These are phyloP conservation scores for Mallotus villosus DNA, from an alignment of 2,797 vertebrate species.

Conservation along the genomic window DNA sequence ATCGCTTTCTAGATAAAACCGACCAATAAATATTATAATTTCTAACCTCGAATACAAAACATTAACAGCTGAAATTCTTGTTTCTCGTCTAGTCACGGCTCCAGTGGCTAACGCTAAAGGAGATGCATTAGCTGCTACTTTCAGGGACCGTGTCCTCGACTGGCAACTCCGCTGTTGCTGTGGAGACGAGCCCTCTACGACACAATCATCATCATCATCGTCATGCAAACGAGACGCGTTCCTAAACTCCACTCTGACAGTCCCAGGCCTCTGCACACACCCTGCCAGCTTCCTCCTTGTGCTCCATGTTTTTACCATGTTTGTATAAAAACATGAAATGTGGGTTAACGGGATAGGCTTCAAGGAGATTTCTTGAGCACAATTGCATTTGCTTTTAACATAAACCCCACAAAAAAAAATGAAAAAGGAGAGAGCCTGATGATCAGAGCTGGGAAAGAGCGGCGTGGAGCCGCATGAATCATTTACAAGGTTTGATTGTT, in stretches of 20 bases:
- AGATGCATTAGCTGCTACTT: neutral
- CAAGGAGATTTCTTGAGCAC: constrained; percentile 78
- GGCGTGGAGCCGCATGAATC: constrained; percentile 73
- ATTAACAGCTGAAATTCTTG: neutral
- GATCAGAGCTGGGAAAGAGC: constrained; percentile 75
- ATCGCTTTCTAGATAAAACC: too few species aligned
- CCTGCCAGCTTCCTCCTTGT: too few species aligned
- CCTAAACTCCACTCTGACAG: constrained; percentile 38
- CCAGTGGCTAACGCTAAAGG: neutral
- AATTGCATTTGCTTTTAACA: constrained; percentile 75
- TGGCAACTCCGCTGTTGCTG: constrained; percentile 42
- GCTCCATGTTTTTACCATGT: constrained; percentile 45
- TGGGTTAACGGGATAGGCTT: constrained; percentile 78
- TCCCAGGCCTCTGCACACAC: constrained; percentile 23
- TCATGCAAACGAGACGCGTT: constrained; percentile 27
- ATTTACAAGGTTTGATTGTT: constrained; percentile 82
- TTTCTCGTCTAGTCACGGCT: neutral
- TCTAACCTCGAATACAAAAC: too few species aligned
- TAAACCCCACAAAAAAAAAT: constrained; percentile 43
- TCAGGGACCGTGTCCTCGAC: constrained; percentile 28
- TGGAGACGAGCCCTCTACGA: constrained; percentile 31
- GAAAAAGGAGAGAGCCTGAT: constrained; percentile 61
- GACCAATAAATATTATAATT: too few species aligned
- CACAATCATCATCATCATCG: constrained; percentile 11
- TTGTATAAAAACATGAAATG: constrained; percentile 72